Conservation (phyloP, 2,888 invertebrate genomes). For the Acleris laterana region DNA sequence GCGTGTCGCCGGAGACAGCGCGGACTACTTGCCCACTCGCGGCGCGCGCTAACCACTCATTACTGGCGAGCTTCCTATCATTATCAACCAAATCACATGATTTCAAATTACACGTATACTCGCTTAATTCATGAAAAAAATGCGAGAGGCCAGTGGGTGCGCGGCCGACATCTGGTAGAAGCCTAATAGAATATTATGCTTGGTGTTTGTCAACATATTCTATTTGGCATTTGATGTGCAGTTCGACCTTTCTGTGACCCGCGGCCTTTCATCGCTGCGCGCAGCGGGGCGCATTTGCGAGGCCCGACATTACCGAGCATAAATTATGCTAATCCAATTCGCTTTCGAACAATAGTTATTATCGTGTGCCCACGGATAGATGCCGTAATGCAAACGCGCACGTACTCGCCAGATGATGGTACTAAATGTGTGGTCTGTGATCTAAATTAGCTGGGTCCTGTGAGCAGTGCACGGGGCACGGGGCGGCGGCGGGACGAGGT, state of each 20-base stretch:
- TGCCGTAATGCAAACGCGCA: too few relatives aligned
- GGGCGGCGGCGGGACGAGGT: too few relatives aligned
- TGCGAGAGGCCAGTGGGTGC: conserved; percentile 10
- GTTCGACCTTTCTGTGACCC: conserved; percentile 15
- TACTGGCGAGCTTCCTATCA: conserved; percentile 12
- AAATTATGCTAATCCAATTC: conserved; percentile 1
- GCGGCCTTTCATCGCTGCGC: conserved; percentile 18
- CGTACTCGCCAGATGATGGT: too few relatives aligned
- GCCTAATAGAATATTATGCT: background rate
- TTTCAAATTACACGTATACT: background rate
- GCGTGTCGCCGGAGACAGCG: background rate
- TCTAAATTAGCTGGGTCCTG: too few relatives aligned
- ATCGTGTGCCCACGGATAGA: background rate
- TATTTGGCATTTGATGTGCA: conserved; percentile 13
- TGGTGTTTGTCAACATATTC: conserved; percentile 8
- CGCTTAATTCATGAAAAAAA: conserved; percentile 10
- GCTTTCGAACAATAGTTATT: background rate
- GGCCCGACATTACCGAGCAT: background rate
- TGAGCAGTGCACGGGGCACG: too few relatives aligned
- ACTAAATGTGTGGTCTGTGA: too few relatives aligned
- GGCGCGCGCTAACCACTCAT: conserved; percentile 13
- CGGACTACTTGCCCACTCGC: conserved; percentile 25
- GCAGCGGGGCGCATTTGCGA: background rate
- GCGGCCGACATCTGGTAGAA: background rate
- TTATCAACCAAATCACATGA: conserved; percentile 8